Evolutionary conservation across 2,797 vertebrate genomes (phyloP), one percentile per base, ranked within the genome.

Genomic region (Coendou prehensilis): DNA sequence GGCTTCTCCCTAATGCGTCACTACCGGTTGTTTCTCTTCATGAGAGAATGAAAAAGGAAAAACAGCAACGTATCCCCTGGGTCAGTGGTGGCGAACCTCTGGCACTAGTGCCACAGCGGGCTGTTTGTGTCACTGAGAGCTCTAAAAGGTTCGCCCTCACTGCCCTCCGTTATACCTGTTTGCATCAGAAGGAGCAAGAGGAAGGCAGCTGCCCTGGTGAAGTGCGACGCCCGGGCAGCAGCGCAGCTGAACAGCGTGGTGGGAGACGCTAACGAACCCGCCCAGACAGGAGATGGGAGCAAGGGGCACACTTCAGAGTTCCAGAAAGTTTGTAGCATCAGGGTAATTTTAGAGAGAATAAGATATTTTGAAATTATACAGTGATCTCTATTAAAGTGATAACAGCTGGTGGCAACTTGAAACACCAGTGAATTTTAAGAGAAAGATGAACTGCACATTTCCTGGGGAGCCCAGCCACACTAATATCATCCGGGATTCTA

Each of bases 331-430:
- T 52, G 81, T 14, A 96, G 52, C 87, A 73, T 73, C 73, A 52
- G 78, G 61, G 52, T 87, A 59, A 87, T 97, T 92, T 96, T 75
- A 91, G 91, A 94, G 81, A 81, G 82, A 83, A 75, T 84, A 94
- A 94, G 82, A 88, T 95, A 95, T 93, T 97, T 96, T 95, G 97
- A 97, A 97, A 97, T 97, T 96, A 96, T 96, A 50, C 85, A 87
- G 52, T 67, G 52, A 75, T 95, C 59, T 59, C 87, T 93, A 63
- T 93, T 89, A 95, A 96, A 97, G 93, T 92, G 92, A 64, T 95
- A 96, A 90, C 81, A 96, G 92, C 88, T 97, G 93, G 84, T 89
- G 73, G 45, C 54, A 78, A 76, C 93, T 94, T 96, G 85, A 94
- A 37, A 95, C 89, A 89, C 81, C 69, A 84, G 86, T 37, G 54